phyloP scores from a whole-genome alignment of 2,113 vertebrate genomes.

The Microtus richardsoni region DNA sequence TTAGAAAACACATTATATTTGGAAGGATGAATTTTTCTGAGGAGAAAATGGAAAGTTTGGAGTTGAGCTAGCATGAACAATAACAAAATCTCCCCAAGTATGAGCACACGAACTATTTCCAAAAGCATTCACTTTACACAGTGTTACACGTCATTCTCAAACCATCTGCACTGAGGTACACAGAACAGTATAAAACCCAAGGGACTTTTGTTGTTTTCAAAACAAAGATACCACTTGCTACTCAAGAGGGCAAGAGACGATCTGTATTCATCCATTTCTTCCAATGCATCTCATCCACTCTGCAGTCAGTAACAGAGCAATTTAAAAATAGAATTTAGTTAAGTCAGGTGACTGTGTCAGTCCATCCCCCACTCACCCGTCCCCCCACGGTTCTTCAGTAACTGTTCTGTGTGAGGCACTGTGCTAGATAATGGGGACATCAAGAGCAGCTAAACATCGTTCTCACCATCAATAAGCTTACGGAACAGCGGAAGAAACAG shows the following conservation, averaged over 20 bases:
- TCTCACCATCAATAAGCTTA: conserved; percentile 19
- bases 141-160: conserved; percentile 11
- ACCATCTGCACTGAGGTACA: conserved; percentile 50
- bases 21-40: neutral
- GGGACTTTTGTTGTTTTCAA: conserved; percentile 53
- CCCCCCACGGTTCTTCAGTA: neutral
- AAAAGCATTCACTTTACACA: conserved; percentile 62
- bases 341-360: neutral
- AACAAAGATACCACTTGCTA: conserved; percentile 37
- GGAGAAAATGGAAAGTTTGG: conserved; percentile 5
- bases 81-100: conserved; percentile 21
- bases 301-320: neutral
- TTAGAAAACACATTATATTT: conserved; percentile 25
- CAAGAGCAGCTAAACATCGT: conserved; percentile 34
- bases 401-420: conserved; percentile 46
- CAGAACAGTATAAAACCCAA: conserved; percentile 60
- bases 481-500: neutral
- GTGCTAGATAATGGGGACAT: conserved; percentile 19
- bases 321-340: conserved; percentile 29
- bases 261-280: conserved; percentile 39
- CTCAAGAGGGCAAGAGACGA: conserved; percentile 19
- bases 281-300: neutral
- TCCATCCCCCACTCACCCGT: neutral
- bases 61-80: conserved; percentile 11
- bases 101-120: conserved; percentile 62